Conservation (phyloP, 2,797 vertebrate species). For the Karalla daura region DNA sequence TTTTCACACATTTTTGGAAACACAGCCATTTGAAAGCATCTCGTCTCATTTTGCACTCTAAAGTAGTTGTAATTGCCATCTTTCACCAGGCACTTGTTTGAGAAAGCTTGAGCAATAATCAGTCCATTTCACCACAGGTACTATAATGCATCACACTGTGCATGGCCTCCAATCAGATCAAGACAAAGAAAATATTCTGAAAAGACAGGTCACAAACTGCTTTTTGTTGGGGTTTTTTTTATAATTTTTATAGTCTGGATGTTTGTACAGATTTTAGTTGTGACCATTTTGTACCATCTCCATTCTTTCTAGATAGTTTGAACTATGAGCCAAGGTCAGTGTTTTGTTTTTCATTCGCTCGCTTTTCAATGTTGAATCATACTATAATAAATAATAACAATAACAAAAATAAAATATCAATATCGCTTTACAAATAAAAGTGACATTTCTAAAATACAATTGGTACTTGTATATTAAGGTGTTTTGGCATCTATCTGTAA, state of each 20-base stretch:
- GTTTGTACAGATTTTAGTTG: slow-evolving; percentile 12
- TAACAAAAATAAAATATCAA: too few relatives aligned
- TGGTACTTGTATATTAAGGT: too few relatives aligned
- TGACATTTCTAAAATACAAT: too few relatives aligned
- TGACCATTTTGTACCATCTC: background rate
- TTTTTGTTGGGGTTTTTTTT: slow-evolving; percentile 17
- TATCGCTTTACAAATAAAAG: too few relatives aligned
- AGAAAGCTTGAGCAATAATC: slow-evolving; percentile 42
- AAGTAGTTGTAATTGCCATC: slow-evolving; percentile 33
- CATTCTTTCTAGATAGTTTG: slow-evolving; percentile 10
- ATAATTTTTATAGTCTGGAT: slow-evolving; percentile 3
- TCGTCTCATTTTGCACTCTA: slow-evolving; percentile 42
- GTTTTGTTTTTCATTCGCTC: slow-evolving; percentile 45
- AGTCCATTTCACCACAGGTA: slow-evolving; percentile 36
- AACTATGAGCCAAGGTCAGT: slow-evolving; percentile 33
- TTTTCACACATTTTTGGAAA: slow-evolving; percentile 32
- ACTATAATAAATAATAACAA: too few relatives aligned
- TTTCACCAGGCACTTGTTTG: slow-evolving; percentile 28
- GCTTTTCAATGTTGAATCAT: slow-evolving; percentile 43
- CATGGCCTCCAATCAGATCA: slow-evolving; percentile 17
- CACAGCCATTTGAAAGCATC: slow-evolving; percentile 36
- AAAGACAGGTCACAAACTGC: slow-evolving; percentile 21
- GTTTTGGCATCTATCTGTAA: too few relatives aligned
- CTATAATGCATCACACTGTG: slow-evolving; percentile 29
- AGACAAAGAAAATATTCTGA: slow-evolving; percentile 31